Evolutionary conservation across 2,113 vertebrate genomes (phyloP).

Genomic region (Petroica traversi): DNA sequence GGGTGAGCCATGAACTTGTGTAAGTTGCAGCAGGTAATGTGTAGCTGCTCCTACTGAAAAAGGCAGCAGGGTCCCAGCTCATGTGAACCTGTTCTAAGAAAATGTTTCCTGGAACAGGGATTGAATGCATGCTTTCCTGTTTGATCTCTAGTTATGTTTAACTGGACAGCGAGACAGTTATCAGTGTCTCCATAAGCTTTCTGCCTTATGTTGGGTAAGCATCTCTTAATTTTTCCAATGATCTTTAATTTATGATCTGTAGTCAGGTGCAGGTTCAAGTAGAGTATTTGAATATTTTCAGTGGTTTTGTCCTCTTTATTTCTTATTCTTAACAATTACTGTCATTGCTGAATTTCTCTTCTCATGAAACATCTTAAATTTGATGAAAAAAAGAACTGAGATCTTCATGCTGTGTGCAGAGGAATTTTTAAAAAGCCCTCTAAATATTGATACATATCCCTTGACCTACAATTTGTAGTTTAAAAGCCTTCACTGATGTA

Average conservation of each 20-base stretch:
- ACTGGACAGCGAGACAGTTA: background rate
- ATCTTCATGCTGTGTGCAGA: background rate
- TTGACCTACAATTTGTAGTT: background rate
- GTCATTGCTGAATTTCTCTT: background rate
- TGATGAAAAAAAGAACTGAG: background rate
- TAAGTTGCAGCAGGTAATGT: background rate
- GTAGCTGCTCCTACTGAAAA: background rate
- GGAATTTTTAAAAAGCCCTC: background rate
- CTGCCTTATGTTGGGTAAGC: rapidly evolving
- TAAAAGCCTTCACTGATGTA: background rate
- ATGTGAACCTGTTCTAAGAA: background rate
- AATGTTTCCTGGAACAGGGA: background rate
- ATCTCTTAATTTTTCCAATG: background rate
- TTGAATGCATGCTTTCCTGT: background rate
- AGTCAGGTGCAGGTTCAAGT: background rate
- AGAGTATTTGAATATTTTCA: background rate
- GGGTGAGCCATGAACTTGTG: rapidly evolving
- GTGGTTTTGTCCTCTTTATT: background rate
- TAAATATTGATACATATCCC: background rate
- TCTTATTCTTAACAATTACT: background rate
- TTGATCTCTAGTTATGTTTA: background rate
- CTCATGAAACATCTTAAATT: background rate
- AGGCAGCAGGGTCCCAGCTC: background rate
- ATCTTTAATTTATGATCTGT: background rate
- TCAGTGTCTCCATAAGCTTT: background rate